Evolutionary conservation across 2,888 invertebrate genomes (phyloP).

Genomic region (Nephrotoma guestfalica): DNA sequence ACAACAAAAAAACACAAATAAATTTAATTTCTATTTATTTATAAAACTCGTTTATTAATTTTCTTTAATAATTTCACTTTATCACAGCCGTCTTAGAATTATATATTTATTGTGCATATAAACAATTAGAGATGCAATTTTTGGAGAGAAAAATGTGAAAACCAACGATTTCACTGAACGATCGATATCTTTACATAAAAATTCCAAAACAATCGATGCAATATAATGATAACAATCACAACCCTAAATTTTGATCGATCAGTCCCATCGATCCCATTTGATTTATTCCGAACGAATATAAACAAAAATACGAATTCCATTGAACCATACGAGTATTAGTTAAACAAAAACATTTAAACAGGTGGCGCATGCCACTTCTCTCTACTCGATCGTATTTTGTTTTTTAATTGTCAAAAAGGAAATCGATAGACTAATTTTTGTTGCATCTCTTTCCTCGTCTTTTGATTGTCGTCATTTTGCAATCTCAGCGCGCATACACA

Average conservation of each 20-base stretch:
- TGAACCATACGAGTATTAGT: not conserved
- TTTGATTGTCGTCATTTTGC: not conserved
- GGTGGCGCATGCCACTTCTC: not conserved
- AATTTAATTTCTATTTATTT: conserved; percentile 5
- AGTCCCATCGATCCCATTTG: not conserved
- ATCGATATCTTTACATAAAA: no score
- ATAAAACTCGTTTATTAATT: not conserved
- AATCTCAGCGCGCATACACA: not conserved
- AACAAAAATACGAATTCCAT: not conserved
- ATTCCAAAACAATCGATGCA: not conserved
- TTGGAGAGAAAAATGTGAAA: not conserved
- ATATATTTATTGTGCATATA: not conserved
- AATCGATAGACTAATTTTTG: not conserved
- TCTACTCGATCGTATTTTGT: not conserved
- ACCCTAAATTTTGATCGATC: not conserved
- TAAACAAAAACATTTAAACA: not conserved
- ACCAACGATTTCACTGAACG: not conserved
- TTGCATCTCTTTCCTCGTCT: not conserved
- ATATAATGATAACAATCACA: not conserved
- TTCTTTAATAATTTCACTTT: not conserved
- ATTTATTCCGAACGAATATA: not conserved
- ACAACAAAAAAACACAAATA: not conserved
- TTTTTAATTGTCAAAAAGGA: not conserved
- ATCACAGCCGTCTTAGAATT: not conserved
- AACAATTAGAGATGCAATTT: not conserved